A percentile compares a stretch with the other conserved stretches of the same genome.
Conservation (phyloP, 2,797 vertebrate species). For the Oophaga sylvatica region DNA sequence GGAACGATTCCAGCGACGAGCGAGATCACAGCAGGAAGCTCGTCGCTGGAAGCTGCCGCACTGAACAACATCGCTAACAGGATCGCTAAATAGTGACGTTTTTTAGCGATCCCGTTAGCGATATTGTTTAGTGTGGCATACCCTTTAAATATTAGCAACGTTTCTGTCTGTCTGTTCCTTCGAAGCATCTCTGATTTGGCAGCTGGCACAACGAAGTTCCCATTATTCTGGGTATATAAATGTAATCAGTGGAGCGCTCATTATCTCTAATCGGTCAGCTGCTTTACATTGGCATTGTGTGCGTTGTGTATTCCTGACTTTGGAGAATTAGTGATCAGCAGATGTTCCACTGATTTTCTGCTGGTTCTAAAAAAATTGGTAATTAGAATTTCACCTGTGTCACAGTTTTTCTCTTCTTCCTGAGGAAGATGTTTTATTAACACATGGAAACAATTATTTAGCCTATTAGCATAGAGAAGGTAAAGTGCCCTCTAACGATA, state of each 20-base stretch:
- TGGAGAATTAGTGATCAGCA: slow-evolving; percentile 29
- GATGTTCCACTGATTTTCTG: slow-evolving; percentile 37
- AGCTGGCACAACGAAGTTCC: slow-evolving; percentile 43
- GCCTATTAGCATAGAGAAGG: neutral
- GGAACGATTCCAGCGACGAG: no score
- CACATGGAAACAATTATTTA: slow-evolving; percentile 13
- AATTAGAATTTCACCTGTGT: slow-evolving; percentile 38
- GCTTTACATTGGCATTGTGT: slow-evolving; percentile 19
- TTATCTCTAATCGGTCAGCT: slow-evolving; percentile 53
- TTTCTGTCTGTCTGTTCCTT: neutral
- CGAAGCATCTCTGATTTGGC: slow-evolving; percentile 24
- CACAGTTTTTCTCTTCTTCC: neutral
- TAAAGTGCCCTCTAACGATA: neutral
- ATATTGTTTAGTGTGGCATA: no score
- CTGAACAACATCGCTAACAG: no score
- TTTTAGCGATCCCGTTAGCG: no score
- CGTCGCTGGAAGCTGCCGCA: no score
- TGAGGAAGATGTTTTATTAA: neutral
- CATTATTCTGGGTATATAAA: slow-evolving; percentile 38
- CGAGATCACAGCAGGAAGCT: no score
- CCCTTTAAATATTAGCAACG: neutral
- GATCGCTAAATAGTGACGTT: no score
- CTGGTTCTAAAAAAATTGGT: neutral
- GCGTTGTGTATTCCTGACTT: slow-evolving; percentile 1
- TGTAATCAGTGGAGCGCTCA: slow-evolving; percentile 33